Conservation (phyloP, 1,140 invertebrate species). For the Drosophila bocki region DNA sequence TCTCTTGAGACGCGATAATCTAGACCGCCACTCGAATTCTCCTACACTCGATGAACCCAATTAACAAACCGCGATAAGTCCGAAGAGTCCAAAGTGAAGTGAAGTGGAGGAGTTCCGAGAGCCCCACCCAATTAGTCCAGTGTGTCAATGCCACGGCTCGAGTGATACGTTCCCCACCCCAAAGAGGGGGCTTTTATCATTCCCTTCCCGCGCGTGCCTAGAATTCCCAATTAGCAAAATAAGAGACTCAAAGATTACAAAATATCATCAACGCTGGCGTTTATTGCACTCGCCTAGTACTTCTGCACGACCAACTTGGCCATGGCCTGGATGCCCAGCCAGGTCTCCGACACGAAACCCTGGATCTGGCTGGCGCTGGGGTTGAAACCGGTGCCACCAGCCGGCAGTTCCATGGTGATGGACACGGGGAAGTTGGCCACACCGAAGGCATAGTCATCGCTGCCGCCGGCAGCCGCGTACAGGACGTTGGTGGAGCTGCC, state of each 20-base stretch:
- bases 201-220: neutral
- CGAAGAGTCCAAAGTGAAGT: slow-evolving; percentile 7
- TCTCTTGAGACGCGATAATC: slow-evolving; percentile 7
- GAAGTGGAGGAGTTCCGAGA: neutral
- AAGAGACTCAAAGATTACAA: slow-evolving; percentile 21
- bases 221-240: slow-evolving; percentile 7
- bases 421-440: slow-evolving; percentile 87
- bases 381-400: slow-evolving; percentile 88
- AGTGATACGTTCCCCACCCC: neutral
- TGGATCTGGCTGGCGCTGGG: slow-evolving; percentile 88
- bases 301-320: slow-evolving; percentile 67
- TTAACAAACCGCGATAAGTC: slow-evolving; percentile 37
- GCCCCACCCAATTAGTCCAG: slow-evolving; percentile 20
- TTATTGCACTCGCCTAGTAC: slow-evolving; percentile 62
- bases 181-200: neutral
- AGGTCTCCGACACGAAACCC: slow-evolving; percentile 89
- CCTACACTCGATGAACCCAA: slow-evolving; percentile 24
- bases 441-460: slow-evolving; percentile 89
- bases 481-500: slow-evolving; percentile 88
- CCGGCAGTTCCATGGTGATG: slow-evolving; percentile 90
- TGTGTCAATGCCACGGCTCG: slow-evolving; percentile 32
- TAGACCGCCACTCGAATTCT: slow-evolving; percentile 14
- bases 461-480: slow-evolving; percentile 87
- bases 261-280: slow-evolving; percentile 33
- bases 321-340: slow-evolving; percentile 88